Base-by-base conservation (phyloP, 2,888 invertebrate genomes). In the Ormyrus pomaceus region DNA sequence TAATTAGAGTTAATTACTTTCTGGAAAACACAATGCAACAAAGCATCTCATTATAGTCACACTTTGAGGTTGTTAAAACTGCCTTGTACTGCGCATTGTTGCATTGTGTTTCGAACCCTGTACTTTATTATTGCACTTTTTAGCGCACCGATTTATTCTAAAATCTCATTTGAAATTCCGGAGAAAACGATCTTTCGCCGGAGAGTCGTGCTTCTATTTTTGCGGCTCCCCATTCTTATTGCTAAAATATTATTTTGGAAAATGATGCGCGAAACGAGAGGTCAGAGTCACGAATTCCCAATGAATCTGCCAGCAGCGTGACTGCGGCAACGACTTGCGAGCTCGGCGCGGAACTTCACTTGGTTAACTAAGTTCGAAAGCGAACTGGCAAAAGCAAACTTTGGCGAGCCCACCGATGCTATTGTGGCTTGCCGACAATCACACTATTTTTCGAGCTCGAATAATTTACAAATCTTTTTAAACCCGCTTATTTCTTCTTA, bases 331-430 rank as follows among this genome's bases (percentile, higher is more conserved):
- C 34, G 34, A 4, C 34, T 34, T 66, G 77, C 65, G 58, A 48
- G 72, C 56, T 78, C 77, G 66, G 66, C 72, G 48, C 55, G 51
- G 72, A 78, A 78, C 66, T 65, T 72, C 66, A 19, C 48, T 56
- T 68, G 75, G 56, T 66, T 45, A 58, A 46, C 58, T 34, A 53
- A 77, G 71, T 71, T 71, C 58, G 71, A 65, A 65, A 65, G 76
- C 62, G 11, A 75, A 62, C 8, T 55, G 61, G 45, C 45, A 19
- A 61, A 61, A 69, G 74, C 58, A n/a, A 34, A 66, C 34, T 19
- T 19, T 34, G 65, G 34, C 34, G 11, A 6, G 65, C 34, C 48
- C 55, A 66, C 13, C 13, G 51, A 55, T 61, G 19, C 55, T 48
- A 34, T 55, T 76, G 59, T 6, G 53, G 75, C 13, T 51, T 34